Evolutionary conservation across 2,797 vertebrate species (phyloP).

Genomic region (Oreochromis grahami): DNA sequence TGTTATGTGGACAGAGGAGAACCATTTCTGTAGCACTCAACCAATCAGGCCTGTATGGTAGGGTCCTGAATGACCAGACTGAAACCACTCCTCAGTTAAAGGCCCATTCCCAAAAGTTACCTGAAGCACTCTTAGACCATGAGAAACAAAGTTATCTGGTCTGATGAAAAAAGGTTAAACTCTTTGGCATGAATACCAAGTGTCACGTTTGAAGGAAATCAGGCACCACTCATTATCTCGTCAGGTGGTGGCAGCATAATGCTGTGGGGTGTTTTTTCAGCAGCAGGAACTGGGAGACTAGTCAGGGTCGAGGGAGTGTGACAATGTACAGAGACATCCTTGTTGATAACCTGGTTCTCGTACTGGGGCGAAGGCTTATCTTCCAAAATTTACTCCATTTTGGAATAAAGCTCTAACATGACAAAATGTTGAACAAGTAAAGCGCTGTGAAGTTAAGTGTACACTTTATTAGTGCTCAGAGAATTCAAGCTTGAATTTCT

Average conservation of each 20-base stretch:
- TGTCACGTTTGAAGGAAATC: neutral
- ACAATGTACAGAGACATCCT: neutral
- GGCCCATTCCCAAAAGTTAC: neutral
- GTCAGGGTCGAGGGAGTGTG: neutral
- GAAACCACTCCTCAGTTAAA: neutral
- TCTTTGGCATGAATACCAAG: neutral
- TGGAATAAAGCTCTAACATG: neutral
- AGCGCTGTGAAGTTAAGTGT: neutral
- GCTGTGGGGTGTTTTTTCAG: neutral
- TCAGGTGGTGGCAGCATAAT: neutral
- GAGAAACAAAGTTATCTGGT: neutral
- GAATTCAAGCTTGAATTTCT: neutral
- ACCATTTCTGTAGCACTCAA: neutral
- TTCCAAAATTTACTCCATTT: neutral
- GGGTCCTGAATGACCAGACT: neutral
- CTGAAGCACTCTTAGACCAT: neutral
- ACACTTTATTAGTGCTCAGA: rapidly evolving
- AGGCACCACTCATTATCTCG: neutral
- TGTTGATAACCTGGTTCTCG: neutral
- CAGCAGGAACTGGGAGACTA: neutral
- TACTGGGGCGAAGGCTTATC: neutral
- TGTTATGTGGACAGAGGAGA: neutral
- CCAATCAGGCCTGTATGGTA: neutral
- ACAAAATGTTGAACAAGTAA: neutral
- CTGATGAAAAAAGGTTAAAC: neutral